phyloP scores from a whole-genome alignment of 2,888 invertebrate genomes.

The Amphipyra tragopoginis region DNA sequence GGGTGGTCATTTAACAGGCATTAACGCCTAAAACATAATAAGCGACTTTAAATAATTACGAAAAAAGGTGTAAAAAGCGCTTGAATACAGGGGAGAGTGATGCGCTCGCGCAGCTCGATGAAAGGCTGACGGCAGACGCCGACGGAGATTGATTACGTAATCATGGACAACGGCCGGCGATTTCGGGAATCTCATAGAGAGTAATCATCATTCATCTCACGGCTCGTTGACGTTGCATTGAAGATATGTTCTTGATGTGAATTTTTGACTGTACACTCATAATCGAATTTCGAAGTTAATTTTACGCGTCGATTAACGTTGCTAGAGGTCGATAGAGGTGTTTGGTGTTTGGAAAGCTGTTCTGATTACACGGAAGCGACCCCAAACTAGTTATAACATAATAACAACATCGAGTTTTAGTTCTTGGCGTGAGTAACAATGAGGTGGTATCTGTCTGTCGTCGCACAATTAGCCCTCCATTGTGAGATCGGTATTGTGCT shows the following conservation, averaged over 20 bases:
- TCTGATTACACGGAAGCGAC: conserved; percentile 59
- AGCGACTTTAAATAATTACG: conserved; percentile 84
- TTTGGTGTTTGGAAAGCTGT: conserved; percentile 54
- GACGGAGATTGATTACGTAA: conserved; percentile 89
- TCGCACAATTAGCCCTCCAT: conserved; percentile 87
- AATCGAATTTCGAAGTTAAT: conserved; percentile 72
- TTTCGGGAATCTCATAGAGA: conserved; percentile 86
- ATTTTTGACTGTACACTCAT: conserved; percentile 65
- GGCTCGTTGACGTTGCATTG: conserved; percentile 82
- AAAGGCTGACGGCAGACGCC: conserved; percentile 82
- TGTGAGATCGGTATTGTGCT: conserved; percentile 76
- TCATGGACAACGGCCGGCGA: conserved; percentile 81
- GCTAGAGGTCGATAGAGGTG: conserved; percentile 56
- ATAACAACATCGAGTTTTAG: conserved; percentile 66
- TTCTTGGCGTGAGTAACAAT: conserved; percentile 71
- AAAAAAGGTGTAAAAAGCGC: conserved; percentile 85
- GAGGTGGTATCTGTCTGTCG: conserved; percentile 81
- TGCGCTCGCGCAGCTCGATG: conserved; percentile 82
- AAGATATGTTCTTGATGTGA: conserved; percentile 68
- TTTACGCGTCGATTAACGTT: conserved; percentile 69
- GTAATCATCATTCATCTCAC: conserved; percentile 87
- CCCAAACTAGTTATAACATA: conserved; percentile 55
- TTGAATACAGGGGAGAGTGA: conserved; percentile 80
- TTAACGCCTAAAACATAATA: conserved; percentile 86
- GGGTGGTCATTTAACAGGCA: conserved; percentile 84